phyloP scores from a whole-genome alignment of 2,797 vertebrate species.

The Lacerta viridis region DNA sequence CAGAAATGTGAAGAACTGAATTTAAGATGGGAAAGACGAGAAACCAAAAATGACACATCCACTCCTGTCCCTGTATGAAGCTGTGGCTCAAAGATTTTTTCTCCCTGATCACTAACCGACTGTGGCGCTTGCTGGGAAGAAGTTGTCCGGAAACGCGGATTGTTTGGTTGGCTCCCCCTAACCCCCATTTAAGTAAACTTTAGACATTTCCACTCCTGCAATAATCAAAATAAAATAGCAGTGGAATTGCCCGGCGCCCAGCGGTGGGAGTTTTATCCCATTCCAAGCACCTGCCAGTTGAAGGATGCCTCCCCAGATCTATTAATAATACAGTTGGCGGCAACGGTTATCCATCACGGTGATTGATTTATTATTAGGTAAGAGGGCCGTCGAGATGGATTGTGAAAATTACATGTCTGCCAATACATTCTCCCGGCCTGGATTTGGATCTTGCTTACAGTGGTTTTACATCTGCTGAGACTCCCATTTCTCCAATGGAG shows the following conservation, averaged over 20 bases:
- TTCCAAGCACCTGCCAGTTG: background rate
- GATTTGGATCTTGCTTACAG: background rate
- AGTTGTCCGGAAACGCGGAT: background rate
- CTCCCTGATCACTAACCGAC: too few species aligned
- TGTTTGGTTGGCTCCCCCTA: background rate
- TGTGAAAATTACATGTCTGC: conserved; percentile 33
- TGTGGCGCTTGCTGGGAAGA: background rate
- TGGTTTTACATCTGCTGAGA: background rate
- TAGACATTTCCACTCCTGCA: background rate
- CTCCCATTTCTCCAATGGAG: background rate
- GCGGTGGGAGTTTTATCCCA: conserved; percentile 10
- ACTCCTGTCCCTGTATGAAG: background rate
- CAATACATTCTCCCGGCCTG: background rate
- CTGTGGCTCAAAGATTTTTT: background rate
- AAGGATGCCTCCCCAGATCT: conserved; percentile 27
- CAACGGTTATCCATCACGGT: conserved; percentile 18
- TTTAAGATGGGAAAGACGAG: too few species aligned
- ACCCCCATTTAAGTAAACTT: conserved; percentile 30
- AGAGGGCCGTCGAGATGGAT: conserved; percentile 29
- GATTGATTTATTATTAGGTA: conserved; percentile 44
- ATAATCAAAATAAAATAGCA: conserved; percentile 22
- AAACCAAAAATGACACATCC: too few species aligned
- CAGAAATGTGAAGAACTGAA: too few species aligned
- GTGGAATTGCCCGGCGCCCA: background rate
- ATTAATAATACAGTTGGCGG: conserved; percentile 24